Percentiles rank a stretch among this genome's conserved stretches.
These are phyloP conservation scores for Heteractis magnifica DNA, from an alignment of 92 coral and sea anemone genomes.

Conservation along the genomic window DNA sequence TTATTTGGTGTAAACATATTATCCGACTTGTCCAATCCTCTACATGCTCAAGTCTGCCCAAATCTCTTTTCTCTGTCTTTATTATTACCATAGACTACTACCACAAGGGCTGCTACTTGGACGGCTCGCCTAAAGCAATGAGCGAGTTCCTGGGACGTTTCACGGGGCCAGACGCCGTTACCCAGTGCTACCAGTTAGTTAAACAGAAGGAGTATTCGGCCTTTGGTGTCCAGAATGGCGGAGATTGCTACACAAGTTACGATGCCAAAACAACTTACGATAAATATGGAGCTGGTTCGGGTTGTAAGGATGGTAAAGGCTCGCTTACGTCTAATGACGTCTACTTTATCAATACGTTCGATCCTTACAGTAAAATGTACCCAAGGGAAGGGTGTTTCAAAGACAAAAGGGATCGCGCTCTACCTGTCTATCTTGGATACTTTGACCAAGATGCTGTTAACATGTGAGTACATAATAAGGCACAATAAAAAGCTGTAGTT, in stretches of 20 bases:
- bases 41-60: background rate
- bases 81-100: conserved; percentile 17
- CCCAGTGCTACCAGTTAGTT: conserved; percentile 15
- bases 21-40: too few species aligned
- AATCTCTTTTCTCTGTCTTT: background rate
- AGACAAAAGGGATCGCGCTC: conserved; percentile 18
- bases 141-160: conserved; percentile 23
- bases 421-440: conserved; percentile 12
- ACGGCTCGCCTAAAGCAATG: conserved; percentile 25
- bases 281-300: conserved; percentile 22
- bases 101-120: conserved; percentile 31
- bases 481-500: background rate
- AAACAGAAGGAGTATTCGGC: conserved; percentile 15
- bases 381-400: conserved; percentile 33
- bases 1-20: too few species aligned
- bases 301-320: conserved; percentile 26
- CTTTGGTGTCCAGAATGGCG: conserved; percentile 36
- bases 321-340: conserved; percentile 16
- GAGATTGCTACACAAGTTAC: conserved; percentile 27
- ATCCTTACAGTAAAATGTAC: conserved; percentile 16
- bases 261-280: conserved; percentile 13
- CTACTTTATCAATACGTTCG: background rate
- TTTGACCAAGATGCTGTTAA: conserved; percentile 16
- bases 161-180: conserved; percentile 29
- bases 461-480: background rate